Evolutionary conservation across 2,113 vertebrate genomes (phyloP), one percentile per base, ranked within the genome.

Genomic region (Ailurus styani): DNA sequence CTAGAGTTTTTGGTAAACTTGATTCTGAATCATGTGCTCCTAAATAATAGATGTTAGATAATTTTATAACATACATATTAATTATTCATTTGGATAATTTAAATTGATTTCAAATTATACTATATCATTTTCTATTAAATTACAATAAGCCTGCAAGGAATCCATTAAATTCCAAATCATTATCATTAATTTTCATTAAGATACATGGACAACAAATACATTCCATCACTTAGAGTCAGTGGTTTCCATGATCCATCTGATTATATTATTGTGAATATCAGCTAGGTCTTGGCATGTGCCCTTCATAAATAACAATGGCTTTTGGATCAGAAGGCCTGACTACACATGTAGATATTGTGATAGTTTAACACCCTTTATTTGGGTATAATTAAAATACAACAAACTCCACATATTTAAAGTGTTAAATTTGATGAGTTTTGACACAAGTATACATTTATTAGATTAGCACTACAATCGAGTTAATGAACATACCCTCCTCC

Each of bases 1-100:
- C 45, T 27, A 83, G 29, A 95, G 37, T 91, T 82, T 7, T 89
- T 57, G 83, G 20, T 95, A 97, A 73, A 60, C 31, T 73, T 78
- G 27, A 94, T 40, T 96, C 83, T 95, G 21, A 97, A 92, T 90
- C 75, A 95, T 91, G 94, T 94, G 54, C 37, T 94, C 85, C 95
- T 98, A 85, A 98, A 98, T 98, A 98, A 98, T 47, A 95, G 97
- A 98, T 97, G 93, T 77, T 40, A 90, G 96, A 96, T 34, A 54
- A 90, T 93, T 98, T 98, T 2, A 20, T 96, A 97, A 95, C 50
- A 98, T 97, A 75, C 94, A 95, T 94, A 98, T 99, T 98, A 98
- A 99, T 99, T 98, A 98, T 98, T 98, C 97, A 99, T 97, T 97
- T 98, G 84, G 98, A 98, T 98, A 98, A 98, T 98, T 98, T 98